Conservation (phyloP, 2,797 vertebrate genomes). For the Pelochelys cantorii region DNA sequence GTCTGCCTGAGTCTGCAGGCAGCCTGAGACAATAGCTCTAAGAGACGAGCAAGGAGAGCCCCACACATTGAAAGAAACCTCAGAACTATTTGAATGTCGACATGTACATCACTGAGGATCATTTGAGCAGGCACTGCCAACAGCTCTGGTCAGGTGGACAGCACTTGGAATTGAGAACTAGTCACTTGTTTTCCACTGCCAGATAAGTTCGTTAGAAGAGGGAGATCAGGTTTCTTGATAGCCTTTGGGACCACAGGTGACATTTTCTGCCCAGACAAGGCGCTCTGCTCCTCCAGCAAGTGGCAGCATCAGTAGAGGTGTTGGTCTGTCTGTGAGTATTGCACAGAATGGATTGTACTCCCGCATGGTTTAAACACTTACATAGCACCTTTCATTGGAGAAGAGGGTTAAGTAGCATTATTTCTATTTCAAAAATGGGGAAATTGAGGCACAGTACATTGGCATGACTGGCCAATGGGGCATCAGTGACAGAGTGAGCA, state of each 20-base stretch:
- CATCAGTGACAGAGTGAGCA: not conserved
- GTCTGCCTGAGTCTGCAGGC: not conserved
- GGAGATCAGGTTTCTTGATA: not conserved
- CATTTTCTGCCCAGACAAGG: not conserved
- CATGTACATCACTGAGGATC: not conserved
- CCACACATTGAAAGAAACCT: not conserved
- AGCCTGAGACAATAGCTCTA: rapidly evolving
- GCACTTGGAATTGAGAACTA: not conserved
- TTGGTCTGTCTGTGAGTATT: rapidly evolving
- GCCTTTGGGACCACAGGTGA: not conserved
- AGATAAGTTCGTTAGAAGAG: not conserved
- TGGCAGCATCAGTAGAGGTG: not conserved
- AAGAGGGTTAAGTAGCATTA: not conserved
- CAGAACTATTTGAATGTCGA: not conserved
- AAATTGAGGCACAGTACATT: not conserved
- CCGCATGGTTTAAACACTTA: not conserved
- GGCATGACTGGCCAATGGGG: not conserved
- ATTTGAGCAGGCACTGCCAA: not conserved
- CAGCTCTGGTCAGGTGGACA: not conserved
- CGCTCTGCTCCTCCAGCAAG: not conserved
- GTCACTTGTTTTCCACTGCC: not conserved
- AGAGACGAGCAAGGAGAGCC: not conserved
- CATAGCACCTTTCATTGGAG: not conserved
- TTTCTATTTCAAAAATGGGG: not conserved
- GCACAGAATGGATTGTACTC: not conserved